Evolutionary conservation across 2,797 vertebrate species (phyloP).

Genomic region (Spheniscus humboldti): DNA sequence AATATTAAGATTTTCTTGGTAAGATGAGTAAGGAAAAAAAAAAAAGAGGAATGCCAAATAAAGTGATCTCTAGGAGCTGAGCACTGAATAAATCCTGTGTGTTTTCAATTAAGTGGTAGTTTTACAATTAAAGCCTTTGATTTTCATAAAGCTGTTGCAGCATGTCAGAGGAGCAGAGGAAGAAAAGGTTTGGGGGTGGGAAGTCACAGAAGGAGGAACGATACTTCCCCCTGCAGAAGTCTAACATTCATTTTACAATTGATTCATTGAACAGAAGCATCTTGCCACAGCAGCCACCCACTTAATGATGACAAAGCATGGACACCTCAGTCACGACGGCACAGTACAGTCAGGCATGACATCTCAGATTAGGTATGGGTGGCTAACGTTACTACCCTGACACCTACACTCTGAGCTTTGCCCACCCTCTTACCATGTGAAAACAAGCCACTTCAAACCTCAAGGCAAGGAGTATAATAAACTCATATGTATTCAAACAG

Average conservation of each 20-base stretch:
- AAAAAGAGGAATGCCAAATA: neutral
- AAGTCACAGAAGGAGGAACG: neutral
- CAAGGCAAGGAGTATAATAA: constrained; percentile 23
- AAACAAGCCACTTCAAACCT: constrained; percentile 23
- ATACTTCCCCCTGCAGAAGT: constrained; percentile 7
- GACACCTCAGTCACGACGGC: neutral
- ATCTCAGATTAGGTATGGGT: neutral
- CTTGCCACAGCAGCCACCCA: constrained; percentile 38
- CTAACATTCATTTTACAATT: neutral
- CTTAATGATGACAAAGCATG: constrained; percentile 19
- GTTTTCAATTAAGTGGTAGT: constrained; percentile 57
- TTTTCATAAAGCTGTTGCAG: constrained; percentile 64
- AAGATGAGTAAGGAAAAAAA: neutral
- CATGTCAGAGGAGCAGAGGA: constrained; percentile 34
- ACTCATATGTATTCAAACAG: neutral
- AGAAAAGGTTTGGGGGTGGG: neutral
- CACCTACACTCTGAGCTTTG: neutral
- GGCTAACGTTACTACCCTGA: neutral
- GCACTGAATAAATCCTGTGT: constrained; percentile 29
- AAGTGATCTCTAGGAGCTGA: constrained; percentile 33
- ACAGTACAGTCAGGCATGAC: constrained; percentile 23
- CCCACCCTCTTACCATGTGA: neutral
- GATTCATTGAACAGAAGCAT: constrained; percentile 51
- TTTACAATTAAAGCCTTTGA: constrained; percentile 61
- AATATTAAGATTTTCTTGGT: neutral